Percentiles rank a stretch among this genome's conserved stretches.
Evolutionary conservation across 2,888 invertebrate genomes (phyloP).

Genomic region (Cheilosia scutellata): DNA sequence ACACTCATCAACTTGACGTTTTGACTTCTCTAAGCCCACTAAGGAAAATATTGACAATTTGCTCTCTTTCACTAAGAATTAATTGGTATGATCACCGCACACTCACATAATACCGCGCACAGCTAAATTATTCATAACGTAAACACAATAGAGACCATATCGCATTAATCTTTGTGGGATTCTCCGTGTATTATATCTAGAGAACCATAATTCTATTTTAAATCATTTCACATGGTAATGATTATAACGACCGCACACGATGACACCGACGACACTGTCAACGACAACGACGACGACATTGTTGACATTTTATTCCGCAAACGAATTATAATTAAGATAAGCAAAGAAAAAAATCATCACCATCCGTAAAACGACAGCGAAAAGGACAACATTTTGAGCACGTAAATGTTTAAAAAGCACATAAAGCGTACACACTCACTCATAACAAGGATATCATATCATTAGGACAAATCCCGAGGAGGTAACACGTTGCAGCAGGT

Average conservation of each 20-base stretch:
- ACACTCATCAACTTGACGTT: slow-evolving; percentile 24
- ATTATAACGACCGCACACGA: slow-evolving; percentile 48
- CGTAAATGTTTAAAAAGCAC: slow-evolving; percentile 62
- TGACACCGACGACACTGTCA: background rate
- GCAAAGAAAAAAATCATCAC: slow-evolving; percentile 52
- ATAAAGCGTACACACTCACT: slow-evolving; percentile 54
- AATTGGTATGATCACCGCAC: slow-evolving; percentile 43
- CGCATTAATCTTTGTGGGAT: slow-evolving; percentile 37
- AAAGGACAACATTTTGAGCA: slow-evolving; percentile 45
- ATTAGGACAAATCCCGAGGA: slow-evolving; percentile 46
- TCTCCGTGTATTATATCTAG: slow-evolving; percentile 20
- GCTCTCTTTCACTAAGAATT: slow-evolving; percentile 16
- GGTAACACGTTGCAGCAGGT: slow-evolving; percentile 56
- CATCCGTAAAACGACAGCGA: slow-evolving; percentile 31
- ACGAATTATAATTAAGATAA: slow-evolving; percentile 73
- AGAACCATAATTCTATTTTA: slow-evolving; percentile 35
- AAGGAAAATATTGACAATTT: slow-evolving; percentile 66
- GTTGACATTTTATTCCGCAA: slow-evolving; percentile 69
- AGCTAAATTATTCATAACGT: slow-evolving; percentile 62
- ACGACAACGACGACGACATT: slow-evolving; percentile 26
- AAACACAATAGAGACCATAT: slow-evolving; percentile 44
- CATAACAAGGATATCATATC: slow-evolving; percentile 55
- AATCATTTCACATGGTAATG: slow-evolving; percentile 60
- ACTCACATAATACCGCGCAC: slow-evolving; percentile 13
- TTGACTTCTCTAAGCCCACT: slow-evolving; percentile 32